phyloP scores from a whole-genome alignment of 2,113 vertebrate species.

The Sus scrofa region DNA sequence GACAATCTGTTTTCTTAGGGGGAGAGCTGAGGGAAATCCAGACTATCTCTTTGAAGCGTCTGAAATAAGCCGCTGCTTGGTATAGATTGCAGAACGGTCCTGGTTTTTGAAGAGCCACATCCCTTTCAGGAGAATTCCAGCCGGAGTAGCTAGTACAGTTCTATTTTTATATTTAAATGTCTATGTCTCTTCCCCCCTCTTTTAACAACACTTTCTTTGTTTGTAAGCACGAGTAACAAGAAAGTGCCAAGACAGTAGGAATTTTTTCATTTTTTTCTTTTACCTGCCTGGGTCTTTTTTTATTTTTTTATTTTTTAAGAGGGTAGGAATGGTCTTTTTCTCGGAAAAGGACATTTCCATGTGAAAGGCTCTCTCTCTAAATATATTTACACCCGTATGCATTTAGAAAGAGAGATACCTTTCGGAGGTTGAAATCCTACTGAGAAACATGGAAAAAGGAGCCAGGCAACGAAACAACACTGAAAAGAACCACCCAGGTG shows the following conservation, averaged over 20 bases:
- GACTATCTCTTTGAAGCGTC: neutral
- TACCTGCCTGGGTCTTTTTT: conserved; percentile 21
- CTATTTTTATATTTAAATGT: conserved; percentile 74
- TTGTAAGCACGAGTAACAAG: conserved; percentile 56
- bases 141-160: conserved; percentile 67
- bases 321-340: conserved; percentile 32
- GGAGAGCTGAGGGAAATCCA: conserved; percentile 38
- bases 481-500: conserved; percentile 56
- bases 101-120: conserved; percentile 52
- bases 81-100: conserved; percentile 20
- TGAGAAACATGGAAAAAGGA: conserved; percentile 77
- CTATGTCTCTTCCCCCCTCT: neutral
- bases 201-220: conserved; percentile 39
- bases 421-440: conserved; percentile 45
- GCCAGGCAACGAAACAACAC: conserved; percentile 74
- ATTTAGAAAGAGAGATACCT: conserved; percentile 42
- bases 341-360: conserved; percentile 50
- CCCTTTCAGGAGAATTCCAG: conserved; percentile 68
- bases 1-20: neutral
- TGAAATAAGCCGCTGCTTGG: conserved; percentile 53
- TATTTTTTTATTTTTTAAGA: conserved; percentile 36
- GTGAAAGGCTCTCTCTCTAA: conserved; percentile 38
- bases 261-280: conserved; percentile 54
- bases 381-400: neutral
- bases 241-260: conserved; percentile 41